Base-by-base conservation (phyloP, 2,113 vertebrate genomes). In the Rhea pennata region DNA sequence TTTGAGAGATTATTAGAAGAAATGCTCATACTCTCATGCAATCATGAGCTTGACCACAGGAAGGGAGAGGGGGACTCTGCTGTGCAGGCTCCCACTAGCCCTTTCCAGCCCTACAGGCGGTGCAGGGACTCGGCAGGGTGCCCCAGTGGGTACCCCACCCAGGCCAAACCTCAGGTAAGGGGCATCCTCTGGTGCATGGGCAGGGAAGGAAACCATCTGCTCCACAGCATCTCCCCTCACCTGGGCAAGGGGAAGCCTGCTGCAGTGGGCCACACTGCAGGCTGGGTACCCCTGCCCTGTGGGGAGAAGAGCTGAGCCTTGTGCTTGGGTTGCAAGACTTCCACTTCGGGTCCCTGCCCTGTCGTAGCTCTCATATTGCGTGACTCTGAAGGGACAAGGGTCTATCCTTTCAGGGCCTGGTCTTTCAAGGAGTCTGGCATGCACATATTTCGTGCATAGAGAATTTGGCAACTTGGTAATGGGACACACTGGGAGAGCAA, bases 171-270 rank as follows among this genome's bases (percentile, higher is more conserved):
- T 83, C 39, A 66, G n/a, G 16, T 51, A 39, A 76, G 71, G 39
- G 76, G 42, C 20, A 76, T 27, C 70, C 46, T 67, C 6, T 31
- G 2, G 51, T 20, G 53, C 0, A 0, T 0, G 7, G 27, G 19
- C 9, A 80, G 61, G 24, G 8, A 84, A 87, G 48, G 48, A 82
- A 6, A 27, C 19, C 26, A 61, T 61, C 39, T 66, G 42, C 44
- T 53, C 12, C 2, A 50, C 29, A 59, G 56, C 29, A 59, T 11
- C 56, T 59, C 56, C 56, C 9, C 56, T 58, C 5, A 9, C 29
- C 19, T 0, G 0, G 44, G 21, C 29, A 50, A 61, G 61, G 1
- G 0, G 31, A 73, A 36, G 8, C 77, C 29, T 7, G 4, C 1
- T 6, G 1, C 0, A 1, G 80, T 9, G 14, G 17, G 40, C 14